Evolutionary conservation across 1,140 invertebrate genomes (phyloP).

Genomic region (Aphidius gifuensis): DNA sequence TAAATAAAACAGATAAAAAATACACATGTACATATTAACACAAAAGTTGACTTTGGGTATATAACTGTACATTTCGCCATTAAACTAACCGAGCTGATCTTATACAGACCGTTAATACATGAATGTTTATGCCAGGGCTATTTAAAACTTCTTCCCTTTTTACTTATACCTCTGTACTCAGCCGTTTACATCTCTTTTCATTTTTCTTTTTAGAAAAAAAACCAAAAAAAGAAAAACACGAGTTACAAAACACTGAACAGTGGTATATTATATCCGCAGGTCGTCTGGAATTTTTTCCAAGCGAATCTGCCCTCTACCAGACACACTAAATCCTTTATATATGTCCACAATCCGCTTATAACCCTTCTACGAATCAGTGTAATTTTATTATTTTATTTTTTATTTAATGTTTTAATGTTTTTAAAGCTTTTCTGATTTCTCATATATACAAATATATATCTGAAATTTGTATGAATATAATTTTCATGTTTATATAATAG

Average conservation of each 20-base stretch:
- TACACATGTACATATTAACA: too few species aligned
- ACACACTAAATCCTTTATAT: slow-evolving; percentile 8
- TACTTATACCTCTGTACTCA: background rate
- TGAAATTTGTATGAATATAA: too few species aligned
- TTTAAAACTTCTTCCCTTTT: slow-evolving; percentile 24
- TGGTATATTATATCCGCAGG: slow-evolving; percentile 7
- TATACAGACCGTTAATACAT: slow-evolving; percentile 41
- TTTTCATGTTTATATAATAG: too few species aligned
- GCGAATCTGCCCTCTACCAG: slow-evolving; percentile 11
- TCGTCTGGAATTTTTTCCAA: slow-evolving; percentile 8
- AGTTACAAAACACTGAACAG: slow-evolving; percentile 14
- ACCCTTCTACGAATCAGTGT: too few species aligned
- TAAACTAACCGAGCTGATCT: slow-evolving; percentile 27
- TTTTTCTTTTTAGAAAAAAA: background rate
- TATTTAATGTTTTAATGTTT: too few species aligned
- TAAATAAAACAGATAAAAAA: too few species aligned
- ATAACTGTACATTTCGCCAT: slow-evolving; percentile 33
- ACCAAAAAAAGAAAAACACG: slow-evolving; percentile 1
- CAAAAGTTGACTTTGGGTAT: too few species aligned
- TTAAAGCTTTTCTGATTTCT: too few species aligned
- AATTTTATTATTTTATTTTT: too few species aligned
- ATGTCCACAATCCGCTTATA: background rate
- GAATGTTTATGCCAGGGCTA: slow-evolving; percentile 31
- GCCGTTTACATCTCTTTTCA: too few species aligned
- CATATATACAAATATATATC: too few species aligned